Percentiles rank a stretch among this genome's conserved stretches.
Evolutionary conservation across 1,140 invertebrate species (phyloP).

Genomic region (Drosophila novamexicana): DNA sequence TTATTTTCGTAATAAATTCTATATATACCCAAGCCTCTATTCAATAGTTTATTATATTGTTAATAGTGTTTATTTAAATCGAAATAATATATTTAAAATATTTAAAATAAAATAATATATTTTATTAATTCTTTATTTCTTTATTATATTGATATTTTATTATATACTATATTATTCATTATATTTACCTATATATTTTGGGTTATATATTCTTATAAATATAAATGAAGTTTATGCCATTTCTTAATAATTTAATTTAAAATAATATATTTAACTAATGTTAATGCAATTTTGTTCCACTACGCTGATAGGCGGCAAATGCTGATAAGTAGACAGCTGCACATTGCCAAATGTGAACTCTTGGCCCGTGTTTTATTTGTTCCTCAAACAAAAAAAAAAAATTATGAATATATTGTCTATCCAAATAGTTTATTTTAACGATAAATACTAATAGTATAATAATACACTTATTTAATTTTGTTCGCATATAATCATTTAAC

Average conservation of each 20-base stretch:
- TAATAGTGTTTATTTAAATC: neutral
- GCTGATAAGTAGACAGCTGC: neutral
- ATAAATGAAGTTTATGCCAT: neutral
- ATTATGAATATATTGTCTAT: too few relatives aligned
- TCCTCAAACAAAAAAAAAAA: too few relatives aligned
- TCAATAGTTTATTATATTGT: too few relatives aligned
- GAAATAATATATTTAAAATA: neutral
- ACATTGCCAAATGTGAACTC: neutral
- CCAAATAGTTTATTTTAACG: neutral
- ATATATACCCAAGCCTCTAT: too few relatives aligned
- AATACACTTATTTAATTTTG: constrained; percentile 10
- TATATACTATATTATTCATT: too few relatives aligned
- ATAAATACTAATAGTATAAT: neutral
- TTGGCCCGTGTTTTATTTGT: neutral
- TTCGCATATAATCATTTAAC: neutral
- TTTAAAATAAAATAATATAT: neutral
- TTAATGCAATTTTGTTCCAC: neutral
- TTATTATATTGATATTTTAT: too few relatives aligned
- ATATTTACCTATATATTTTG: neutral
- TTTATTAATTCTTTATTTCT: neutral
- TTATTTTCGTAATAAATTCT: too few relatives aligned
- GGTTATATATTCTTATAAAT: neutral
- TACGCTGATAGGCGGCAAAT: neutral
- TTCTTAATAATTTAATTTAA: neutral
- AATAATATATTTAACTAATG: neutral